Evolutionary conservation across 2,888 invertebrate species (phyloP), one percentile per base, ranked within the genome.

Genomic region (Halictus quadricinctus): DNA sequence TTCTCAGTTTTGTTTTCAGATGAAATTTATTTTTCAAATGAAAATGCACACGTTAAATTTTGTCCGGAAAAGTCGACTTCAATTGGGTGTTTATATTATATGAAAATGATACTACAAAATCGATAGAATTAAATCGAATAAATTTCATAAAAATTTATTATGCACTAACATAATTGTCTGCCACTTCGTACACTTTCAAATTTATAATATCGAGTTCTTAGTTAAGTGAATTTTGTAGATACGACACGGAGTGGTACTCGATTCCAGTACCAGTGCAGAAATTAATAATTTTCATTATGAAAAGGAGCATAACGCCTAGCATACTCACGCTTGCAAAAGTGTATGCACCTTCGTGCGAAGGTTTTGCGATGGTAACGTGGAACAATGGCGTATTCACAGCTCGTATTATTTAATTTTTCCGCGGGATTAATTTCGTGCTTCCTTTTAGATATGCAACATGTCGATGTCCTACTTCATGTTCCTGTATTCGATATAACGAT

Each of bases 221-320:
- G 7, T 66, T 2, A 0, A 13, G 2, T 8, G 36, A 66, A 66
- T 58, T 41, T 78, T 12, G 1, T 8, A 83, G 79, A 73, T 83
- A 72, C 66, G 72, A 74, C 10, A 79, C 76, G 41, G n/a, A 60
- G n/a, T 80, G 83, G 76, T 76, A 79, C 66, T 7, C 41, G 36
- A 18, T 43, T 21, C 76, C 83, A 7, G 5, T 76, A 0, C 21
- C 54, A 15, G 43, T 25, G 15, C 83, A 76, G n/a, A 83, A 79
- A 41, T 43, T 76, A n/a, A 15, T 83, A 0, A 15, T 76, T 8
- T 48, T 73, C 21, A 58, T 76, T 6, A 50, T 83, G 69, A 76
- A 41, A 48, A 66, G 79, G 46, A 69, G 76, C 54, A 48, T 64
- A 18, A 72, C 74, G 46, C 18, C 25, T 6, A 36, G 21, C 15